phyloP scores from a whole-genome alignment of 2,113 vertebrate genomes.

The Cacatua alba region DNA sequence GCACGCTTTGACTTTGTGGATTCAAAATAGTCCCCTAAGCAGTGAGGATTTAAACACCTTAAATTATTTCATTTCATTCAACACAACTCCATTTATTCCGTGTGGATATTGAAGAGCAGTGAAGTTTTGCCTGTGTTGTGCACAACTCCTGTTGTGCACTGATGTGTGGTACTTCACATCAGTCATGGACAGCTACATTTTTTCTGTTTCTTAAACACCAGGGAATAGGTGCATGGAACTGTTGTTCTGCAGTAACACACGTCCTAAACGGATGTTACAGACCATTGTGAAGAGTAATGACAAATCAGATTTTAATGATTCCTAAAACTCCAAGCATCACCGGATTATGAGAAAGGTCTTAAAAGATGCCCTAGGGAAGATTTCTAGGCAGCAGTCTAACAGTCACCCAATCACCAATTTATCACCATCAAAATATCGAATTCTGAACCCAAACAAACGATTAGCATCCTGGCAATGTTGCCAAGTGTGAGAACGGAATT shows the following conservation, averaged over 20 bases:
- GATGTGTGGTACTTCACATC: background rate
- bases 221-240: background rate
- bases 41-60: background rate
- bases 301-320: background rate
- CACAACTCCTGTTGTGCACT: background rate
- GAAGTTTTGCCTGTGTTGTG: background rate
- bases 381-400: background rate
- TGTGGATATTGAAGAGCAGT: background rate
- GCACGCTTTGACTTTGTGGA: background rate
- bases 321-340: background rate
- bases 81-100: background rate
- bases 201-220: background rate
- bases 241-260: background rate
- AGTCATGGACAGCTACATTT: background rate
- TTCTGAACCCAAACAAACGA: background rate
- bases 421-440: background rate
- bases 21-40: background rate
- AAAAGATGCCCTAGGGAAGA: background rate
- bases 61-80: background rate
- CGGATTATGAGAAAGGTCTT: background rate
- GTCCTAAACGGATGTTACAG: background rate
- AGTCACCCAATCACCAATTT: background rate
- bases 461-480: background rate
- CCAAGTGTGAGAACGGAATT: background rate
- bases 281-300: background rate